A percentile compares a stretch with the other conserved stretches of the same genome.
phyloP scores from a whole-genome alignment of 2,888 invertebrate genomes.

The Drepanosiphum platanoidis region DNA sequence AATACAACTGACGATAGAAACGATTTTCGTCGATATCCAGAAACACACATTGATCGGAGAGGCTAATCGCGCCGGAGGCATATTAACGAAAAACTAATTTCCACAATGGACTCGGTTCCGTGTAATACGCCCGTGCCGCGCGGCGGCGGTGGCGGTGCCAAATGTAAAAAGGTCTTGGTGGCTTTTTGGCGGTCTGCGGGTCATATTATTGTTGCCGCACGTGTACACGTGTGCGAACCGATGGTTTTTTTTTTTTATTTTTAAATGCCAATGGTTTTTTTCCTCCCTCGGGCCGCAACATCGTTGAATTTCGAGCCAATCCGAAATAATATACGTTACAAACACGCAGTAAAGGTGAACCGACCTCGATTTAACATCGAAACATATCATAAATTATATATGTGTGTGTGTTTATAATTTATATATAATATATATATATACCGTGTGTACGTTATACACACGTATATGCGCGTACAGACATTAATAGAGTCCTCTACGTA shows the following conservation, averaged over 20 bases:
- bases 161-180: constrained; percentile 42
- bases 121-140: neutral
- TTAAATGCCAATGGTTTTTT: constrained; percentile 26
- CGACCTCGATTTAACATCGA: neutral
- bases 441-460: neutral
- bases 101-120: neutral
- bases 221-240: neutral
- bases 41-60: neutral
- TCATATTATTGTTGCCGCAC: neutral
- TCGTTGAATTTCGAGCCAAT: constrained; percentile 22
- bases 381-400: neutral
- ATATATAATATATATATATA: neutral
- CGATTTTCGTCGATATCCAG: neutral
- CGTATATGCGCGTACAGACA: neutral
- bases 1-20: neutral
- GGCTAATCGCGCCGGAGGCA: no score
- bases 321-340: neutral
- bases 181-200: neutral
- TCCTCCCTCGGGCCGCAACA: neutral
- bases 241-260: constrained; percentile 3
- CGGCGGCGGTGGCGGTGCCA: neutral
- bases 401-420: neutral
- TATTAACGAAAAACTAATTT: neutral
- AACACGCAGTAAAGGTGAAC: constrained; percentile 16
- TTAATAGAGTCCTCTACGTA: no score